Evolutionary conservation across 2,113 vertebrate genomes (phyloP), one percentile per base, ranked within the genome.

Genomic region (Tachuris rubrigastra): DNA sequence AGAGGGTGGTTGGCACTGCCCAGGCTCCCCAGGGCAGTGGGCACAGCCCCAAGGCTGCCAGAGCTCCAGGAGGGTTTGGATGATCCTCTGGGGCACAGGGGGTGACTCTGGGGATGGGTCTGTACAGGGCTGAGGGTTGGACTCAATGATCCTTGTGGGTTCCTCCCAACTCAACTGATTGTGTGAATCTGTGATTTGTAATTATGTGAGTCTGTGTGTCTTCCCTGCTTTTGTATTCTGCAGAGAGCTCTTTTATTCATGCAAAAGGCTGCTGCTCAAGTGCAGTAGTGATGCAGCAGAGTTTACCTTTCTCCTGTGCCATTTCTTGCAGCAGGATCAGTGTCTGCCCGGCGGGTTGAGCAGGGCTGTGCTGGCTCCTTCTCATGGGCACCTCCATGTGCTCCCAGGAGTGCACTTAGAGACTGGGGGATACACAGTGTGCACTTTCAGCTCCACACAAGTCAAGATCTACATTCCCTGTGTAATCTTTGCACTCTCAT

Each of bases 341-440:
- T 17, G 21, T 21, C 28, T 52, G 30, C 42, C 46, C 8, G 2
- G 55, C 12, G 44, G n/a, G 30, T 5, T 46, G 63, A 50, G 74
- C 37, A 39, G 53, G 49, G 62, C 42, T 0, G 2, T 21, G 62
- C 58, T 42, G 5, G 60, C 37, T 52, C 39, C 52, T 27, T 22
- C 5, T n/a, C 67, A 10, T 42, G n/a, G 37, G 59, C 75, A 37
- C 8, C 1, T 15, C 8, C 22, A 7, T 0, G 2, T 3, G 41
- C 33, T 90, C 33, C 59, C 59, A 35, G 60, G 56, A 81, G 39
- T 1, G 5, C 33, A 5, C 42, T 15, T 4, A 2, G n/a, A 21
- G 59, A 5, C 3, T 2, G 37, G 60, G 31, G 56, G 50, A 77
- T 68, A 59, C 72, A n/a, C n/a, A 42, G 44, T 7, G 4, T 1